Conservation (phyloP, 2,113 vertebrate species). For the Rhizomys pruinosus region DNA sequence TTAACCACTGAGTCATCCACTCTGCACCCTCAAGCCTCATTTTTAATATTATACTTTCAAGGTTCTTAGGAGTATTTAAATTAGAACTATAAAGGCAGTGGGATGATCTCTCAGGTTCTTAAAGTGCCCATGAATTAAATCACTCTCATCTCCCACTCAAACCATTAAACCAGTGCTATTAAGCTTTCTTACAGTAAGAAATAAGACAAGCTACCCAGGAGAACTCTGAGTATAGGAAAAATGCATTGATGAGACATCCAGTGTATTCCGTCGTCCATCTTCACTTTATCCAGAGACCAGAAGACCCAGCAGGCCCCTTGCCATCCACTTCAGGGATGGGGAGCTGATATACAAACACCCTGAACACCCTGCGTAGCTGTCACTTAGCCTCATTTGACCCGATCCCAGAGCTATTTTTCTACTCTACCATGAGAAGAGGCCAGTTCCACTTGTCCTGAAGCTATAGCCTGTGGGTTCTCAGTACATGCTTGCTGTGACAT, state of each 20-base stretch:
- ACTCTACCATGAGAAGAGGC: not conserved
- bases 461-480: fast-evolving
- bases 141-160: slow-evolving; percentile 39
- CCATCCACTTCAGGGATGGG: not conserved
- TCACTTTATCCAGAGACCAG: not conserved
- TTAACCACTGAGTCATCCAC: no score
- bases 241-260: slow-evolving; percentile 60
- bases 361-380: not conserved
- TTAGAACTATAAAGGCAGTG: slow-evolving; percentile 76
- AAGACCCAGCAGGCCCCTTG: not conserved
- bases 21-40: no score
- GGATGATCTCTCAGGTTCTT: slow-evolving; percentile 56
- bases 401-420: not conserved
- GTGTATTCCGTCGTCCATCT: slow-evolving; percentile 16
- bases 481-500: fast-evolving
- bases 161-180: slow-evolving; percentile 42
- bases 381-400: not conserved
- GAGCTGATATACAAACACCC: not conserved
- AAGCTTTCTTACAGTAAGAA: slow-evolving; percentile 60
- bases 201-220: slow-evolving; percentile 46
- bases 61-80: slow-evolving; percentile 71
- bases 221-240: slow-evolving; percentile 66
- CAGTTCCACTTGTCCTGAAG: not conserved
- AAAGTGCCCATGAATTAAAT: slow-evolving; percentile 63
- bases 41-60: slow-evolving; percentile 63